Conservation (phyloP, 2,797 vertebrate species). For the Tiaroga cobitis region DNA sequence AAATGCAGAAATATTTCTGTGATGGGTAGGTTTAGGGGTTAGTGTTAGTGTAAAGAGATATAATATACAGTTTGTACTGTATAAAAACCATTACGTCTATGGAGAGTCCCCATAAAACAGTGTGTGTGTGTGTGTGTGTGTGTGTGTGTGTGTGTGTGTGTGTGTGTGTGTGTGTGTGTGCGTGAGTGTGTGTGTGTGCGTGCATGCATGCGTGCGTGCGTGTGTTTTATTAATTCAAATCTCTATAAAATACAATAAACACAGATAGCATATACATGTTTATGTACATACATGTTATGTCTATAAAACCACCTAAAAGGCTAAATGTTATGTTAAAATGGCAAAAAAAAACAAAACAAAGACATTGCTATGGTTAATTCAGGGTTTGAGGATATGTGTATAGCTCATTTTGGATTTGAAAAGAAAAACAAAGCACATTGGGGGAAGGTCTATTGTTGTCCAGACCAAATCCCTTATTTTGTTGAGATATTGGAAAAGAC, state of each 20-base stretch:
- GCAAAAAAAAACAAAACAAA: background rate
- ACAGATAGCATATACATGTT: background rate
- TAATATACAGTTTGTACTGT: no score
- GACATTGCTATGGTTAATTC: background rate
- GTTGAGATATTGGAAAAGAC: slow-evolving; percentile 47
- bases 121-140: no score
- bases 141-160: no score
- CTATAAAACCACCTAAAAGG: background rate
- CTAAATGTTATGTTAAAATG: background rate
- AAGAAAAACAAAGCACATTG: background rate
- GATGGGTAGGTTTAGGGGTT: no score
- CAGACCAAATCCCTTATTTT: slow-evolving; percentile 49
- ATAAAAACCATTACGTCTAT: no score
- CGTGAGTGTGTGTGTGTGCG: no score
- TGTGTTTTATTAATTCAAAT: background rate
- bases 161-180: no score
- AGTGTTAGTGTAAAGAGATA: no score
- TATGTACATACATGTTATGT: no score
- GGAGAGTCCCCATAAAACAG: no score
- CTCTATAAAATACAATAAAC: background rate
- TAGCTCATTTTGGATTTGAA: slow-evolving; percentile 1
- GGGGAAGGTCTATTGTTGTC: slow-evolving; percentile 33
- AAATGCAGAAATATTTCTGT: no score
- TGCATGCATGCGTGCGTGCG: no score
- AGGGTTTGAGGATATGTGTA: slow-evolving; percentile 2